Conservation (phyloP, 2,113 vertebrate genomes). For the Pelodiscus sinensis region DNA sequence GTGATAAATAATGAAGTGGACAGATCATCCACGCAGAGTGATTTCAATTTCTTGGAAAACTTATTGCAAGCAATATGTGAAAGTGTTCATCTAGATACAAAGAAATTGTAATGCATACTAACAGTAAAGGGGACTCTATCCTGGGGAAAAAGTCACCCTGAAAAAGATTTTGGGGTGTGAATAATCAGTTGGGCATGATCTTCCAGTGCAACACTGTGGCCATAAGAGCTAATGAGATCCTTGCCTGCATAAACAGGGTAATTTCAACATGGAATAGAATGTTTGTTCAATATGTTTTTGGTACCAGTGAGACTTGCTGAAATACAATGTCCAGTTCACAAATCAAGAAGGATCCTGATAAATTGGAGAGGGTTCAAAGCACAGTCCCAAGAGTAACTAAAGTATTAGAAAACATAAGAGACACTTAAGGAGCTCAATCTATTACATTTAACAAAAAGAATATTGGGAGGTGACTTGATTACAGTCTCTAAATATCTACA, state of each 20-base stretch:
- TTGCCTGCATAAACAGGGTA: background rate
- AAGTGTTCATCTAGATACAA: too few relatives aligned
- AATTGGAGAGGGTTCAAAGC: background rate
- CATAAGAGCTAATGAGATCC: background rate
- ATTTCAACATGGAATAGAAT: background rate
- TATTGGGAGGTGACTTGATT: background rate
- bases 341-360: background rate
- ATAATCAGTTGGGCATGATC: background rate
- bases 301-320: background rate
- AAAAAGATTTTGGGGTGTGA: background rate
- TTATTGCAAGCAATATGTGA: too few relatives aligned
- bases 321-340: background rate
- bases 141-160: too few relatives aligned
- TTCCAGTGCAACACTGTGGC: background rate
- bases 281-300: background rate
- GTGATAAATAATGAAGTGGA: too few relatives aligned
- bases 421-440: background rate
- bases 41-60: too few relatives aligned
- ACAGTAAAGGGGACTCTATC: too few relatives aligned
- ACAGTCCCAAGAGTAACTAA: background rate
- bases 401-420: background rate
- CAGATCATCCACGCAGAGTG: too few relatives aligned
- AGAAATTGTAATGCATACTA: too few relatives aligned
- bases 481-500: background rate
- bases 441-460: background rate